Percentiles rank a stretch among this genome's conserved stretches.
phyloP scores from a whole-genome alignment of 2,113 vertebrate species.

The Ailuropoda melanoleuca region DNA sequence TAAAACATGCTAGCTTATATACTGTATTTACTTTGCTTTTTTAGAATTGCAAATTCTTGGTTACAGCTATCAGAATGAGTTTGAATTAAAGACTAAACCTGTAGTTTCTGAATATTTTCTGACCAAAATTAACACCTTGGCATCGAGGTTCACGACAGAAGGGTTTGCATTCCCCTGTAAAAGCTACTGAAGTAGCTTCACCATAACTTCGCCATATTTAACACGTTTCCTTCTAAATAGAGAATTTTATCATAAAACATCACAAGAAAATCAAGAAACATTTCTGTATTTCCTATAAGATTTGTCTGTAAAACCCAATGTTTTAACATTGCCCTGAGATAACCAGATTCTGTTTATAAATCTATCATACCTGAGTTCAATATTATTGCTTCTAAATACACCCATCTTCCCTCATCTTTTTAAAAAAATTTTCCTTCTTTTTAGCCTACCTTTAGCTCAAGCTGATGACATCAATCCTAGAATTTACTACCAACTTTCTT shows the following conservation, averaged over 20 bases:
- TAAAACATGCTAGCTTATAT: neutral
- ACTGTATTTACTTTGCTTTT: neutral
- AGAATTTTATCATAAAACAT: neutral
- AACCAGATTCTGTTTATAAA: neutral
- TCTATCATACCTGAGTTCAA: neutral
- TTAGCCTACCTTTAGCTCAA: neutral
- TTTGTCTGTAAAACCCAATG: neutral
- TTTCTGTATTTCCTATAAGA: neutral
- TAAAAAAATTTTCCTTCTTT: neutral
- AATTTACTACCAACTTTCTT: neutral
- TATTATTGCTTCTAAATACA: neutral
- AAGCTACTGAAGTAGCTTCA: neutral
- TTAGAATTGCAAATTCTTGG: neutral
- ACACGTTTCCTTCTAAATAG: neutral
- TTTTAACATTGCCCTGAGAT: neutral
- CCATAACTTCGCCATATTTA: neutral
- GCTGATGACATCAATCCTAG: neutral
- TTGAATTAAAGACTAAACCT: neutral
- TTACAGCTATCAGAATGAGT: neutral
- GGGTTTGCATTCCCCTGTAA: neutral
- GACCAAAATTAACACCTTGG: neutral
- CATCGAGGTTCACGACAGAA: neutral
- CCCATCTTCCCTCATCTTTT: neutral
- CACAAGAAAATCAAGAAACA: slow-evolving; percentile 20
- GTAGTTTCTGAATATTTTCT: neutral